Percentiles rank a stretch among this genome's conserved stretches.
Conservation (phyloP, 2,888 invertebrate species). For the Heterodera filipjevi region DNA sequence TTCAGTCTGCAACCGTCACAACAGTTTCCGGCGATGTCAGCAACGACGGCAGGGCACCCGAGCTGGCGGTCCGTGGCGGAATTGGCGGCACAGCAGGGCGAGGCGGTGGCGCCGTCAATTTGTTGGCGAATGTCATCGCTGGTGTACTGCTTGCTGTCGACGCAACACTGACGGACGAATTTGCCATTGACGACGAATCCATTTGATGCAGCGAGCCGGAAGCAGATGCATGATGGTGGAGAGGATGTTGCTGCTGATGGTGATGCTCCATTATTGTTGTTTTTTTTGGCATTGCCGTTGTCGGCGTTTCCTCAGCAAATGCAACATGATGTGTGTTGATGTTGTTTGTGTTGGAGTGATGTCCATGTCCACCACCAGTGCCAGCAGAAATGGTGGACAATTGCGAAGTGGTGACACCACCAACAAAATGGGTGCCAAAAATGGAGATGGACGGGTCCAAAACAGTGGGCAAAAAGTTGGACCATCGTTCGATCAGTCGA, state of each 20-base stretch:
- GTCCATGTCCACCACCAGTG: background rate
- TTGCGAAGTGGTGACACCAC: background rate
- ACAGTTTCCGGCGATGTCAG: background rate
- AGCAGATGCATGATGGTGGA: constrained; percentile 35
- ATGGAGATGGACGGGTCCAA: constrained; percentile 68
- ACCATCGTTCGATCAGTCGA: constrained; percentile 90
- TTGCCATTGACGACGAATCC: background rate
- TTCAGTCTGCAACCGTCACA: background rate
- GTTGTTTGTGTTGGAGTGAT: constrained; percentile 9
- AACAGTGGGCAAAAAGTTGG: constrained; percentile 83
- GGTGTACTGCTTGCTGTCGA: constrained; percentile 1
- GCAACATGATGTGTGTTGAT: constrained; percentile 35
- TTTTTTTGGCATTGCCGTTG: background rate
- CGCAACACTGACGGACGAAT: background rate
- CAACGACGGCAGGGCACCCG: constrained; percentile 23
- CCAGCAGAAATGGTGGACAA: too few relatives aligned
- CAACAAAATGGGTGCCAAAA: constrained; percentile 55
- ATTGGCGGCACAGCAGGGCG: constrained; percentile 38
- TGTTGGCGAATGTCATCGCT: background rate
- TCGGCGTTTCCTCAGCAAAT: constrained; percentile 41
- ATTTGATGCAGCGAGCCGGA: constrained; percentile 20
- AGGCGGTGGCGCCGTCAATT: constrained; percentile 28
- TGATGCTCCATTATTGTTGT: too few relatives aligned
- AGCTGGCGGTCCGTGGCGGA: constrained; percentile 36
- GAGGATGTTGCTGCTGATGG: constrained; percentile 44